These are phyloP conservation scores for Natrix natrix DNA, from an alignment of 2,797 vertebrate species.

Conservation along the genomic window DNA sequence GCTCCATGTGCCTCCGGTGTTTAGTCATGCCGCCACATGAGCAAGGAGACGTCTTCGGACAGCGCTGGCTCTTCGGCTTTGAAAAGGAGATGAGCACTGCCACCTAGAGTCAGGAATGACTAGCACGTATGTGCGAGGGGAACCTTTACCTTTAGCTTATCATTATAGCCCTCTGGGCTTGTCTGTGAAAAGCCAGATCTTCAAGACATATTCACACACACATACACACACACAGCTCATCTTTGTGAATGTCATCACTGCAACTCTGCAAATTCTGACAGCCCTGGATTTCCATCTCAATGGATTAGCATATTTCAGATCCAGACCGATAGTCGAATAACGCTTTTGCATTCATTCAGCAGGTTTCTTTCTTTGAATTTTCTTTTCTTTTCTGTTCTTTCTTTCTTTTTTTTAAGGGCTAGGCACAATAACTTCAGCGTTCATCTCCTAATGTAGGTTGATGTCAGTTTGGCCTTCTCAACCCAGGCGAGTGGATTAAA, in stretches of 20 bases:
- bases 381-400: background rate
- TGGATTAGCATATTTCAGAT: slow-evolving; percentile 1
- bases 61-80: no score
- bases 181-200: background rate
- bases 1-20: no score
- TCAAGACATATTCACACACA: background rate
- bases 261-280: background rate
- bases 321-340: slow-evolving; percentile 3
- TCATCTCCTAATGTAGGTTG: slow-evolving; percentile 44
- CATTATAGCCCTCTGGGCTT: background rate
- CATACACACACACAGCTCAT: no score
- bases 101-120: no score
- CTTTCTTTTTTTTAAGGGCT: background rate
- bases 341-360: background rate
- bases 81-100: no score
- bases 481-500: slow-evolving; percentile 35
- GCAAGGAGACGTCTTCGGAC: no score
- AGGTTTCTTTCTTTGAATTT: background rate
- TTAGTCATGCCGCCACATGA: no score
- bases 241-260: background rate
- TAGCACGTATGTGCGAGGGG: no score
- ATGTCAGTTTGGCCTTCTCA: slow-evolving; percentile 30
- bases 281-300: background rate
- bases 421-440: background rate
- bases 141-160: background rate